phyloP scores from a whole-genome alignment of 2,797 vertebrate species.

The Sebastiscus tertius region DNA sequence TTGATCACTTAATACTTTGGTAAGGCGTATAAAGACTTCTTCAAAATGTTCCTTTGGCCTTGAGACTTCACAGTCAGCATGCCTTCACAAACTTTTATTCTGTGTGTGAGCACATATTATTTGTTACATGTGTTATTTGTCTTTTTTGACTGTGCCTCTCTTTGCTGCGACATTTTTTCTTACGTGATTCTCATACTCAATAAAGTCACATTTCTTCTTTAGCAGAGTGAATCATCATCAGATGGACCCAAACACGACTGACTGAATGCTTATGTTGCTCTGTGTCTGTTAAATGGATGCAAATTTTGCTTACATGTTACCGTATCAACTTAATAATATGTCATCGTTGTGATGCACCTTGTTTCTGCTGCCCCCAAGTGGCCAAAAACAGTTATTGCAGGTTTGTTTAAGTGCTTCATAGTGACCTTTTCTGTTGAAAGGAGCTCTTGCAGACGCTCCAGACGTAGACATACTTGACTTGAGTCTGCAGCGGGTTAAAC shows the following conservation, averaged over 20 bases:
- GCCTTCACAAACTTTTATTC: slow-evolving; percentile 19
- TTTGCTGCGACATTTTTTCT: background rate
- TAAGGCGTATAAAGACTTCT: slow-evolving; percentile 24
- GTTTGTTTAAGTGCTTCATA: background rate
- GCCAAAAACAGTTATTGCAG: background rate
- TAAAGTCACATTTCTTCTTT: background rate
- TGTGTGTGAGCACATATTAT: slow-evolving; percentile 1
- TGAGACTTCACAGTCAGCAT: slow-evolving; percentile 30
- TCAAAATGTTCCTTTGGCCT: slow-evolving; percentile 26
- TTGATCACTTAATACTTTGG: slow-evolving; percentile 51
- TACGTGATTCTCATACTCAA: background rate
- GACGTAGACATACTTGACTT: slow-evolving; percentile 10
- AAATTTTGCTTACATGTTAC: no score
- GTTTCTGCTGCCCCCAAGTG: background rate
- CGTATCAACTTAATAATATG: background rate
- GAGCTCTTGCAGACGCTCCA: background rate
- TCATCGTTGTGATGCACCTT: background rate
- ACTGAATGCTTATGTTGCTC: no score
- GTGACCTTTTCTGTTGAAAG: background rate
- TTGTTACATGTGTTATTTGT: background rate
- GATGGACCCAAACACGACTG: no score
- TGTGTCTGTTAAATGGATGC: no score
- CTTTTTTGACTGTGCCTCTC: background rate
- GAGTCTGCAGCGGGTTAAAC: slow-evolving; percentile 27
- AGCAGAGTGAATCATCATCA: no score